Evolutionary conservation across 2,113 vertebrate species (phyloP), one percentile per base, ranked within the genome.

Genomic region (Alligator mississippiensis): DNA sequence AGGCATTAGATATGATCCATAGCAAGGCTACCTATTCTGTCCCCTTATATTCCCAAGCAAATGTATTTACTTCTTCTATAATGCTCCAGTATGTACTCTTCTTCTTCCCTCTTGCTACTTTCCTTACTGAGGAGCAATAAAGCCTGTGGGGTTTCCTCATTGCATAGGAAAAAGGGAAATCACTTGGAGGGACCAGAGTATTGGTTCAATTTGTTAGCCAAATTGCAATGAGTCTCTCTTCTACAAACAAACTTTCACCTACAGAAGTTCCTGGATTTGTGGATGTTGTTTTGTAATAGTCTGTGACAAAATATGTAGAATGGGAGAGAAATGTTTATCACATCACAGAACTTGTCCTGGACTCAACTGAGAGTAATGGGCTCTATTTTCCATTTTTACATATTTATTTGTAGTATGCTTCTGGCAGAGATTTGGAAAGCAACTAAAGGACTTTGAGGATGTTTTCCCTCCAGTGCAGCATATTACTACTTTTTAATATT

Each of bases 81-180:
- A 3, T 91, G 34, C 85, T 80, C 60, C 4, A 0, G 47, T 47
- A 47, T 81, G 83, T 63, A 83, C 85, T 83, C 0, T 60, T 68
- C 60, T 80, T 54, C 89, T 47, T 77, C 77, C 77, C 80, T 57
- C 74, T 77, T 55, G 47, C 47, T 47, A 4, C 11, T 38, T 16
- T 63, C 70, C 83, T 62, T 79, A 94, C 95, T 92, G 90, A 89
- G 21, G 22, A 72, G 84, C 74, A 28, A 24, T 90, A 85, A 87
- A 80, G 21, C 22, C 59, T 89, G 61, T n/a, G 82, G 84, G 88
- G 34, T 60, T 77, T 87, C 9, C 86, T 81, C 86, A 81, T 77
- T 82, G 59, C 34, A 62, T 77, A 78, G 57, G 77, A 34, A 28
- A 57, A 38, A 18, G 80, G 27, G 54, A 62, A 85, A 77, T 8